Evolutionary conservation across 1,140 invertebrate species (phyloP), one percentile per base, ranked within the genome.

Genomic region (Cyrtorhinus lividipennis): DNA sequence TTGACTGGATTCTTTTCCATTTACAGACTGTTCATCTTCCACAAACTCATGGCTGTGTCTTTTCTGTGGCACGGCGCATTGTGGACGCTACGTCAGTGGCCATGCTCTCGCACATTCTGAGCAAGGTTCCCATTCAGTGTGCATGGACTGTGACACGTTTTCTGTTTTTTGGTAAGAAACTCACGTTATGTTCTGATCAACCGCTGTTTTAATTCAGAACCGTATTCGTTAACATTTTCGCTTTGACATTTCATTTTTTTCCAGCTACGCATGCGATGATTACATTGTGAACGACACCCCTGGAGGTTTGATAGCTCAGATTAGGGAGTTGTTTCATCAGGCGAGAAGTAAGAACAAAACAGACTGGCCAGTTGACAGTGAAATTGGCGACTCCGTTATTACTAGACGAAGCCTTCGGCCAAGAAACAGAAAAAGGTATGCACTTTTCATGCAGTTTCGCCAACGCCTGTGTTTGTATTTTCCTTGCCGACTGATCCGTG

Each of bases 211-310:
- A 5, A 38, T 38, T 38, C 15, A 38, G 5, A 38, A 8, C 5
- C 30, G 30, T 38, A 15, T 38, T 38, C 30, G 5, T 38, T 38
- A 38, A 38, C 30, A 38, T 38, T 8, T 8, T 15, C 15, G 30
- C 15, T 38, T 38, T 38, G 15, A 38, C 5, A 38, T 46, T 24
- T 58, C 5, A 38, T 46, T 24, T 58, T 57, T 64, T 79, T 81
- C 63, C 76, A 87, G 86, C 74, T 89, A 90, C 71, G 78, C 78
- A 67, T 90, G 87, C 79, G 85, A 90, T 76, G 86, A 88, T 66
- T 89, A 85, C 79, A 81, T 87, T 24, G 79, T 83, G 65, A 88
- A 89, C 73, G 86, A 88, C 69, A 81, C 81, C n/a, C 73, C 77
- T 64, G 72, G 75, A 38, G 63, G 63, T 10, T 22, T 38, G 12